These are phyloP conservation scores for Carassius carassius DNA, from an alignment of 2,113 vertebrate genomes.

Conservation along the genomic window DNA sequence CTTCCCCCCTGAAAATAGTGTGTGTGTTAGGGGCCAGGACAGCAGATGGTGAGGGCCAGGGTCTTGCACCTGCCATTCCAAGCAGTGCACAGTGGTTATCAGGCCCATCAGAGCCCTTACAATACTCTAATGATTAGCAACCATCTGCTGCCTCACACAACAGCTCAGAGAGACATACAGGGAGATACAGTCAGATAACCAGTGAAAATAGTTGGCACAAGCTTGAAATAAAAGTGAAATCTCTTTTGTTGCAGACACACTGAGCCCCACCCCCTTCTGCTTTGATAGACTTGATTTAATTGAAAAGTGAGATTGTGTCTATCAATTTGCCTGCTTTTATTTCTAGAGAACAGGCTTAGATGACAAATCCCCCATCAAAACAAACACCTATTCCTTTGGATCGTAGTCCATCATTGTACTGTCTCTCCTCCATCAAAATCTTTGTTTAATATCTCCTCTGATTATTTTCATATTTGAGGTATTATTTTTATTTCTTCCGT, in stretches of 20 bases:
- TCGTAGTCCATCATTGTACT: neutral
- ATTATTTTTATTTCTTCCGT: slow-evolving; percentile 38
- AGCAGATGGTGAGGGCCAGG: slow-evolving; percentile 80
- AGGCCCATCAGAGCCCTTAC: slow-evolving; percentile 78
- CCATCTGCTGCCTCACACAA: slow-evolving; percentile 78
- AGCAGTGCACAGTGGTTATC: slow-evolving; percentile 77
- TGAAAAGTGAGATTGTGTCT: slow-evolving; percentile 22
- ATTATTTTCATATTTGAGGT: neutral
- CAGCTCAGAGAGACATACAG: slow-evolving; percentile 62
- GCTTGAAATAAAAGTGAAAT: slow-evolving; percentile 7
- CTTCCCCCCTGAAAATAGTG: slow-evolving; percentile 22
- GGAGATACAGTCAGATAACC: slow-evolving; percentile 54
- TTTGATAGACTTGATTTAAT: slow-evolving; percentile 36
- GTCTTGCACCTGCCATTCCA: slow-evolving; percentile 82
- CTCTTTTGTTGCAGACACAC: neutral
- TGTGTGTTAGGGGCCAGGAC: slow-evolving; percentile 63
- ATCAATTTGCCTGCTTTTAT: slow-evolving; percentile 20
- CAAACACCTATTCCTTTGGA: neutral
- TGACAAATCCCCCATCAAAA: neutral
- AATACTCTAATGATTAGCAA: slow-evolving; percentile 83
- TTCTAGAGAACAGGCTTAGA: neutral
- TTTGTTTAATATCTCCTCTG: no score
- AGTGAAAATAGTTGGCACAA: slow-evolving; percentile 5
- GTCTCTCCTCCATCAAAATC: no score
- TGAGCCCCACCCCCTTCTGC: neutral